Percentiles rank a stretch among this genome's conserved stretches.
Conservation (phyloP, 2,888 invertebrate genomes). For the Chymomyza amoena region DNA sequence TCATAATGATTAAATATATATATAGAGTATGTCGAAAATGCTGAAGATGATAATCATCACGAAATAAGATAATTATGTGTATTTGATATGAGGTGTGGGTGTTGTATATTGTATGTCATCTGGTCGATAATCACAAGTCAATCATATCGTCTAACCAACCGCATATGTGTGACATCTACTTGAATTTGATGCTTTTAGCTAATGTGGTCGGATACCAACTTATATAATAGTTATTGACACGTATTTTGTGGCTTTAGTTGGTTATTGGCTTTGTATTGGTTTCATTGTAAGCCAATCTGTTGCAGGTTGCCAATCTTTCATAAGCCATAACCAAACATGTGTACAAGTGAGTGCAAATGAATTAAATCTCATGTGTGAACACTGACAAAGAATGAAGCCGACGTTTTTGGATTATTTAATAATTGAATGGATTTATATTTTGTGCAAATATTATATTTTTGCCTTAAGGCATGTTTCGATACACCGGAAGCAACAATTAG, state of each 20-base stretch:
- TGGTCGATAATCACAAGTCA: not conserved
- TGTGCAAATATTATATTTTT: no score
- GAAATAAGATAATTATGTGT: not conserved
- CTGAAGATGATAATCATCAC: not conserved
- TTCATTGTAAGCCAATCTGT: not conserved
- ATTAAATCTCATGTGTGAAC: not conserved
- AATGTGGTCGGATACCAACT: not conserved
- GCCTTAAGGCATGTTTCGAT: no score
- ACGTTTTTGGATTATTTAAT: not conserved
- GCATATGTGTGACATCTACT: not conserved
- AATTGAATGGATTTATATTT: not conserved
- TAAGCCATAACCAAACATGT: not conserved
- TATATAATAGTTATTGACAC: constrained; percentile 7
- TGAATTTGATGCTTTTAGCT: not conserved
- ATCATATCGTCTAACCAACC: not conserved
- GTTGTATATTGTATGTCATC: not conserved
- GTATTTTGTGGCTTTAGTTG: not conserved
- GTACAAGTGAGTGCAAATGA: not conserved
- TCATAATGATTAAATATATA: not conserved
- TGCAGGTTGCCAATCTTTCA: not conserved
- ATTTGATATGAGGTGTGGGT: not conserved
- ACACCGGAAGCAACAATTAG: no score
- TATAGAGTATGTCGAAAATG: not conserved
- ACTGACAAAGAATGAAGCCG: not conserved
- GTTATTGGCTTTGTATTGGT: constrained; percentile 1